phyloP scores from a whole-genome alignment of 2,888 invertebrate genomes.

The Matsumyia berberina region DNA sequence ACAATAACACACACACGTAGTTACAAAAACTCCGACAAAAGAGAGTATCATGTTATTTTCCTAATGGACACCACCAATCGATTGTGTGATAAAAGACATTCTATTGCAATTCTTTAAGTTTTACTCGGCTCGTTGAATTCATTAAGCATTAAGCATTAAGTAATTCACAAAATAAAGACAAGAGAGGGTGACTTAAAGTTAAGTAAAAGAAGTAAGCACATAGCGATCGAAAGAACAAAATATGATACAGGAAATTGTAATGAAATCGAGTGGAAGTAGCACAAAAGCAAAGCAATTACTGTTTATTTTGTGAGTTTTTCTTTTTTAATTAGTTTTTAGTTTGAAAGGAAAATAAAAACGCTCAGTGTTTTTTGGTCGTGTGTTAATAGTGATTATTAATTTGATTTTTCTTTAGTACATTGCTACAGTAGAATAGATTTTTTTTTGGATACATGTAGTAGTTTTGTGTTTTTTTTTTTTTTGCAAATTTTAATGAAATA shows the following conservation, averaged over 20 bases:
- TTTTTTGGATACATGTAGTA: slow-evolving; percentile 47
- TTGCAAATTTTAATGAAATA: slow-evolving; percentile 51
- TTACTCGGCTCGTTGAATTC: slow-evolving; percentile 20
- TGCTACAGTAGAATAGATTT: slow-evolving; percentile 70
- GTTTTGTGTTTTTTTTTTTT: slow-evolving; percentile 29
- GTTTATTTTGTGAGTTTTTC: slow-evolving; percentile 37
- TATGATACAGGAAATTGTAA: slow-evolving; percentile 53
- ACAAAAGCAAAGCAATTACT: slow-evolving; percentile 67
- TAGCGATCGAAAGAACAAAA: slow-evolving; percentile 46
- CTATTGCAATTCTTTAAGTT: background rate
- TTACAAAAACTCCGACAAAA: slow-evolving; percentile 4
- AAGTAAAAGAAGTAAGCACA: slow-evolving; percentile 43
- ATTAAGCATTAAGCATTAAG: slow-evolving; percentile 44
- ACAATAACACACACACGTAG: slow-evolving; percentile 31
- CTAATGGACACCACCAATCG: slow-evolving; percentile 36
- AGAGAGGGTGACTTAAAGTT: slow-evolving; percentile 8
- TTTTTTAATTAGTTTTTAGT: slow-evolving; percentile 16
- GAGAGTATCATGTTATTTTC: slow-evolving; percentile 6
- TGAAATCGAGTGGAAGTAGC: slow-evolving; percentile 68
- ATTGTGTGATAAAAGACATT: slow-evolving; percentile 30
- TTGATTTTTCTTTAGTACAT: slow-evolving; percentile 76
- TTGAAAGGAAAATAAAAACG: slow-evolving; percentile 53
- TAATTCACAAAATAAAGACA: slow-evolving; percentile 30
- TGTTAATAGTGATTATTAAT: slow-evolving; percentile 64
- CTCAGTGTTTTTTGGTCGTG: slow-evolving; percentile 60